Percentiles rank a stretch among this genome's conserved stretches.
These are phyloP conservation scores for Bambusicola thoracicus DNA, from an alignment of 2,113 vertebrate genomes.

Conservation along the genomic window DNA sequence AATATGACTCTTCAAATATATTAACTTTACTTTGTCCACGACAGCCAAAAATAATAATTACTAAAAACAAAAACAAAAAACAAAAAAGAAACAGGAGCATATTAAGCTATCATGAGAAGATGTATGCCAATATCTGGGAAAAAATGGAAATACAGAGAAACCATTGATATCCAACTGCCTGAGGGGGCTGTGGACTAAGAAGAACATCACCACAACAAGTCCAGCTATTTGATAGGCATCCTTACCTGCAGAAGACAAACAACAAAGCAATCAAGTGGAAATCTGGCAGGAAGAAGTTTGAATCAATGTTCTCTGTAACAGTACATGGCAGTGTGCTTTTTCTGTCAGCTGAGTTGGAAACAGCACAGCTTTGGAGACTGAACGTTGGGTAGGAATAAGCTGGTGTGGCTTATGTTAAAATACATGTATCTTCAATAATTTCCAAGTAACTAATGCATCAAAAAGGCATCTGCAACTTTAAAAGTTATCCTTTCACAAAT, in stretches of 20 bases:
- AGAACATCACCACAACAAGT: conserved; percentile 22
- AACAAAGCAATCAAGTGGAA: conserved; percentile 23
- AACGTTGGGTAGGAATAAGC: not conserved
- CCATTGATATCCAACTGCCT: not conserved
- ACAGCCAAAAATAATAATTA: not conserved
- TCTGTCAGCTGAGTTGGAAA: not conserved
- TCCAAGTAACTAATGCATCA: not conserved
- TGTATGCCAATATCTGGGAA: not conserved
- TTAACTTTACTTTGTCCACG: not conserved
- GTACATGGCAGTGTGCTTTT: not conserved
- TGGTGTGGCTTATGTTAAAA: not conserved
- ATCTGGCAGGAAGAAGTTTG: conserved; percentile 13
- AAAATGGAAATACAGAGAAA: not conserved
- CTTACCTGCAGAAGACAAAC: conserved; percentile 65
- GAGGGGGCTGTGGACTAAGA: not conserved
- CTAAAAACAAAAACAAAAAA: not conserved
- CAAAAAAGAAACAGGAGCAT: not conserved
- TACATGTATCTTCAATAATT: not conserved
- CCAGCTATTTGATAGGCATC: conserved; percentile 30
- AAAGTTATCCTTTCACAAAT: conserved; percentile 34
- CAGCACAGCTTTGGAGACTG: not conserved
- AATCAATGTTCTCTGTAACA: not conserved
- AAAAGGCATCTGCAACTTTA: conserved; percentile 29
- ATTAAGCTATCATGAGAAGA: not conserved
- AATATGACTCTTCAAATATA: not conserved